Base-by-base conservation (phyloP, 2,888 invertebrate species). In the Archips crataeganus region DNA sequence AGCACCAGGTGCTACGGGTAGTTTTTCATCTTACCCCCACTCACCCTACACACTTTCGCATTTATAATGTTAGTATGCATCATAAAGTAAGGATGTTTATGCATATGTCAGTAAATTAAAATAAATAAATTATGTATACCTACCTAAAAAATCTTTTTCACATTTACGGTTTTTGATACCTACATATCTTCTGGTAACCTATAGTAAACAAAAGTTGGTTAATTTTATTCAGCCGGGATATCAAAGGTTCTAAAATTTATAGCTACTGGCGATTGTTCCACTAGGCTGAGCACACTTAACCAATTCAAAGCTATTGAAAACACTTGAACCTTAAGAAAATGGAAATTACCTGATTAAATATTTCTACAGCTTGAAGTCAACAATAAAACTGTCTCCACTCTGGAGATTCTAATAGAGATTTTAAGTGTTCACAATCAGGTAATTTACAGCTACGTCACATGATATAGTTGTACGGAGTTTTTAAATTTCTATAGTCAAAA, bases 331-430 rank as follows among this genome's bases (percentile, higher is more conserved):
- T 63, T 59, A 57, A 57, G 51, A 47, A 72, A 62, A 54, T 70
- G 67, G 67, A 67, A 72, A 71, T 65, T 6, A 32, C 39, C 68
- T 73, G 67, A 73, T 73, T 69, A 15, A 73, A 73, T 69, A 69
- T 73, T 69, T 59, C 63, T 13, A 65, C n/a, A 34, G 59, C 42
- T 65, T 42, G 39, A 15, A 63, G 59, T 63, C 65, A 61, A 61
- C 23, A 59, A 49, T 65, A 60, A 74, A 67, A 65, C 65, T 65
- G 65, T 70, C 47, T 61, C 45, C 1, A 36, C 60, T 54, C 45
- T 36, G 13, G 39, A n/a, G 42, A 59, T 34, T 15, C 23, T 49
- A 60, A 64, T 15, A 57, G 42, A 74, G 6, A 57, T 57, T 57
- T 49, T 11, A 3, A 10, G 57, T 57, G 4, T 10, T 32, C 32